Percentiles rank a stretch among this genome's conserved stretches.
Conservation (phyloP, 2,888 invertebrate species). For the Doris montereyensis region DNA sequence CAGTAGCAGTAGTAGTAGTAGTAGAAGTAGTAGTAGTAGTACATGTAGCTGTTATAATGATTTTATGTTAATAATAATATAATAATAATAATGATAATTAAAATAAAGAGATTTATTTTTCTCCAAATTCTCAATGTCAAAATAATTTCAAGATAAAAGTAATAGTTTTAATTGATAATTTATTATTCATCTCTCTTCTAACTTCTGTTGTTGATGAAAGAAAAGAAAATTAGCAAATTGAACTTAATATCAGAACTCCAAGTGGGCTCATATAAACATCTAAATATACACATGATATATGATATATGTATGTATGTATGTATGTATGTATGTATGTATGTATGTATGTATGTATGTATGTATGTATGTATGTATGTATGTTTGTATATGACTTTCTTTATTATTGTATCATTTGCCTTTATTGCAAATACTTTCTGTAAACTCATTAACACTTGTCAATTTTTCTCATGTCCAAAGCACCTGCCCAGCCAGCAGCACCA, state of each 20-base stretch:
- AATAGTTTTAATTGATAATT: neutral
- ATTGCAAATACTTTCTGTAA: too few relatives aligned
- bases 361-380: neutral
- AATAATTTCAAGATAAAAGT: neutral
- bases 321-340: neutral
- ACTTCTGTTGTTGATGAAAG: too few relatives aligned
- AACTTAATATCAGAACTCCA: too few relatives aligned
- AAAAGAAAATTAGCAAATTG: too few relatives aligned
- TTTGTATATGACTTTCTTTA: neutral
- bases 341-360: neutral
- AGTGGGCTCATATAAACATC: neutral
- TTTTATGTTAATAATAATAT: neutral
- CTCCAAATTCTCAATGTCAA: neutral
- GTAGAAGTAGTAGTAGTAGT: neutral
- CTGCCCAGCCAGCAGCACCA: neutral
- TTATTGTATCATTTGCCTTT: too few relatives aligned
- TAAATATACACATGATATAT: neutral
- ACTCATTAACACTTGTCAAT: too few relatives aligned
- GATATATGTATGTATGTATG: constrained; percentile 24
- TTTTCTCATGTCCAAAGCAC: neutral
- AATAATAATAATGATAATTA: neutral
- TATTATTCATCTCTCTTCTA: too few relatives aligned
- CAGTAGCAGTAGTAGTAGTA: neutral
- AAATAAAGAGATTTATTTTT: neutral
- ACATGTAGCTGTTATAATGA: neutral